phyloP scores from a whole-genome alignment of 2,888 invertebrate genomes.

The Leptopilina drosophilae region DNA sequence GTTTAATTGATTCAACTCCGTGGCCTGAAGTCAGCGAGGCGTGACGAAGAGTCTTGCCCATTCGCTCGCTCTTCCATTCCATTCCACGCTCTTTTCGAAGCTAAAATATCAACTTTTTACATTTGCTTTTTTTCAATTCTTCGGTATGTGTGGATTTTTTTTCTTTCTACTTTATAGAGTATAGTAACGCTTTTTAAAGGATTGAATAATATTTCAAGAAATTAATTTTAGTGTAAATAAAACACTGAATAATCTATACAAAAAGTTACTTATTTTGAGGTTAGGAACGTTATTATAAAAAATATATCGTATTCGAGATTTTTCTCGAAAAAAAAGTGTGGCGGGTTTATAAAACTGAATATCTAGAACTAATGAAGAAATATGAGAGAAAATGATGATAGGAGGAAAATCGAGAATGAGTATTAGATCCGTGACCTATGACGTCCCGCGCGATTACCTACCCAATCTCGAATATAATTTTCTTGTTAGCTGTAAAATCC shows the following conservation, averaged over 20 bases:
- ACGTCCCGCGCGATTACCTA: conserved; percentile 61
- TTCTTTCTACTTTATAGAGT: neutral
- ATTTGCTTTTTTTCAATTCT: neutral
- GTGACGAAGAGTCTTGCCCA: conserved; percentile 67
- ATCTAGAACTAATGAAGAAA: neutral
- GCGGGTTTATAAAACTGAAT: neutral
- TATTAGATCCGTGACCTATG: conserved; percentile 42
- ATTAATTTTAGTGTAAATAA: no score
- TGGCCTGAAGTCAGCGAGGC: conserved; percentile 73
- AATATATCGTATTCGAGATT: no score
- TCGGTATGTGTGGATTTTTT: neutral
- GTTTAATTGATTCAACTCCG: conserved; percentile 80
- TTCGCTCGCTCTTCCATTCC: conserved; percentile 45
- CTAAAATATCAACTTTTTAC: neutral
- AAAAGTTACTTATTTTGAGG: no score
- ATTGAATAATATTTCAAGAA: no score
- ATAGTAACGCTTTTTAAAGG: no score
- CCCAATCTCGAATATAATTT: conserved; percentile 76
- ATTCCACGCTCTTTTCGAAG: conserved; percentile 43
- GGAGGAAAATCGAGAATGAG: conserved; percentile 37
- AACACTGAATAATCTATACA: no score
- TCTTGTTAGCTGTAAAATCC: conserved; percentile 75
- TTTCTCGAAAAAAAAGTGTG: no score
- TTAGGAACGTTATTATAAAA: no score
- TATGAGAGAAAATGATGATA: conserved; percentile 35